Evolutionary conservation across 2,113 vertebrate genomes (phyloP).

Genomic region (Hypocryptadius cinnamomeus): DNA sequence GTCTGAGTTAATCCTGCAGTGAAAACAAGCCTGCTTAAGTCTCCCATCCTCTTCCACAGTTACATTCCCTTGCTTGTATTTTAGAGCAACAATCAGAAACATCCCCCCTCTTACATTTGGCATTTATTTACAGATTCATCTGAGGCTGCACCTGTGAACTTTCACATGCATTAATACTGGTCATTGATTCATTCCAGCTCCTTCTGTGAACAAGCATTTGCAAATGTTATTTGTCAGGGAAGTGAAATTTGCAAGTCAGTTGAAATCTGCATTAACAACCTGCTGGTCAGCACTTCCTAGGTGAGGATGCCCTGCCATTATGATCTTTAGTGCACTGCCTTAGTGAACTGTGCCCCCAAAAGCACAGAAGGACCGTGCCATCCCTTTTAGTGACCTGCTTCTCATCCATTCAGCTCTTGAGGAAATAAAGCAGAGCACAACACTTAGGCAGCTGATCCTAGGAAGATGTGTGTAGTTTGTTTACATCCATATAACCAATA

Average conservation of each 20-base stretch:
- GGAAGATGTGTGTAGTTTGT: neutral
- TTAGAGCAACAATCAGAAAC: neutral
- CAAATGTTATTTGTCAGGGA: neutral
- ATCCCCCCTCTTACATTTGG: neutral
- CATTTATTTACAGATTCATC: neutral
- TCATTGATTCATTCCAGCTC: neutral
- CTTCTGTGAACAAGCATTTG: neutral
- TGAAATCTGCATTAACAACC: neutral
- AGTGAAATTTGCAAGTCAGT: neutral
- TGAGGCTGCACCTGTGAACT: neutral
- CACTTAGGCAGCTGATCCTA: neutral
- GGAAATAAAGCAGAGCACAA: neutral
- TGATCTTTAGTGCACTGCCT: neutral
- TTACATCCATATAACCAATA: neutral
- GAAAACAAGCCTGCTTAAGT: neutral
- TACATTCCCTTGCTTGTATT: neutral
- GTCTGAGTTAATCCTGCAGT: fast-evolving
- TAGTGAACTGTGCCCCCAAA: neutral
- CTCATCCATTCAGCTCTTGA: neutral
- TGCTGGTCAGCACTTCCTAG: neutral
- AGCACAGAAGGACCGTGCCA: neutral
- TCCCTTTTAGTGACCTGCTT: neutral
- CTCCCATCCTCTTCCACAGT: neutral
- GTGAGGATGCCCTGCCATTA: neutral
- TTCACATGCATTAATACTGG: neutral